Evolutionary conservation across 1,140 invertebrate genomes (phyloP), one percentile per base, ranked within the genome.

Genomic region (Helicorthomorpha holstii): DNA sequence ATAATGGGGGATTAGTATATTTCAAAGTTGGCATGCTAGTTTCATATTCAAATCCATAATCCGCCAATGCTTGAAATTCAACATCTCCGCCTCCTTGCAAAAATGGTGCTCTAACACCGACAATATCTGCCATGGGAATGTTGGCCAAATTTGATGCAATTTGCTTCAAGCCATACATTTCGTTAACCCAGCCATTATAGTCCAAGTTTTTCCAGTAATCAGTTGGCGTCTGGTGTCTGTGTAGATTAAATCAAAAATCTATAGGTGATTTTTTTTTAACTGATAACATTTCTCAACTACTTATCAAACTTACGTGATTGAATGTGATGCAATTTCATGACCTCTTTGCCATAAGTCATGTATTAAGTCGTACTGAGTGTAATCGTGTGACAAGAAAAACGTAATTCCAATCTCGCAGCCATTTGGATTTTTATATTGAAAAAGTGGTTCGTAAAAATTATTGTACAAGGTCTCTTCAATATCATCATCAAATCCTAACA

Each of bases 251-350:
- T 24, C 23, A 51, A 53, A 3, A 22, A 4, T 12, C 4, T 53
- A 7, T 50, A 57, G 51, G 26, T 50, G 53, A 46, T 48, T 29
- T 55, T 54, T 59, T 62, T 22, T 52, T 58, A 7, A 50, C 49
- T 7, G 29, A 7, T 34, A 34, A 34, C 7, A 34, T 34, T 34
- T 34, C 7, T 7, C 29, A 7, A 7, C n/a, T 49, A 54, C 7
- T 7, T 21, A 19, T 25, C 19, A n/a, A 3, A 49, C 56, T 61
- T 60, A 66, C 63, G 82, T 87, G 50, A 92, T 82, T 14, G 84
- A 87, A 66, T 91, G 82, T 2, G 83, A 75, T 0, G 80, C 85
- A 57, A 92, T 88, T 70, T 92, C 87, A 59, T 90, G 83, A 3
- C 85, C 84, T 53, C 76, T 68, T 55, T 83, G 82, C 79, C 83